Percentiles rank a stretch among this genome's conserved stretches.
phyloP scores from a whole-genome alignment of 2,113 vertebrate species.

The Toxostoma redivivum region DNA sequence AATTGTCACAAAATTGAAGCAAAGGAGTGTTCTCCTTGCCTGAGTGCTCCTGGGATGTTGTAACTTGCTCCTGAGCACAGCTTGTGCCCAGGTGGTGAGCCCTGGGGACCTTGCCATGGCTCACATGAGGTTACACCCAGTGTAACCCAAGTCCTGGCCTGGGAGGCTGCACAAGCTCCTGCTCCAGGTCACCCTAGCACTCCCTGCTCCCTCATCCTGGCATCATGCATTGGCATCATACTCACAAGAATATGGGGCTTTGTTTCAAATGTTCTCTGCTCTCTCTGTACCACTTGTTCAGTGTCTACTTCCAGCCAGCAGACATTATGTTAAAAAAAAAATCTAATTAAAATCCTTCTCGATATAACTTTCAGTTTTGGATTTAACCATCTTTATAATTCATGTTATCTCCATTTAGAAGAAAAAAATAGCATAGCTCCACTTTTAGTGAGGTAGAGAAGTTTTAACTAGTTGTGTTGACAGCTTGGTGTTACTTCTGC shows the following conservation, averaged over 20 bases:
- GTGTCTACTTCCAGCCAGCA: background rate
- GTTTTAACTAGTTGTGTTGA: background rate
- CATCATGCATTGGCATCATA: background rate
- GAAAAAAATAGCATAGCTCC: background rate
- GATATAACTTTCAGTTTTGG: background rate
- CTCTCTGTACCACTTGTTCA: background rate
- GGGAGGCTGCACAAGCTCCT: background rate
- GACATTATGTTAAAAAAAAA: background rate
- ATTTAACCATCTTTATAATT: background rate
- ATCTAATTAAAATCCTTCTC: background rate
- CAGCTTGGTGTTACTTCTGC: background rate
- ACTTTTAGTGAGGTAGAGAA: background rate
- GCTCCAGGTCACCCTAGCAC: background rate
- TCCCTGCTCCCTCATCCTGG: fast-evolving
- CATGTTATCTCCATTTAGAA: background rate
- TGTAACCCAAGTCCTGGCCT: background rate
- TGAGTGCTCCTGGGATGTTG: background rate
- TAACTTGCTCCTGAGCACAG: background rate
- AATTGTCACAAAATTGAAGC: background rate
- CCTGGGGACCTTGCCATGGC: fast-evolving
- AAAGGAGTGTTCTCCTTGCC: background rate
- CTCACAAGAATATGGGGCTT: background rate
- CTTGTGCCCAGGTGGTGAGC: background rate
- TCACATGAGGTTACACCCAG: background rate
- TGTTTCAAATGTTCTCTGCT: background rate